A percentile compares a stretch with the other conserved stretches of the same genome.
These are phyloP conservation scores for Drosophila rhopaloa DNA, from an alignment of 1,140 invertebrate species.

Conservation along the genomic window DNA sequence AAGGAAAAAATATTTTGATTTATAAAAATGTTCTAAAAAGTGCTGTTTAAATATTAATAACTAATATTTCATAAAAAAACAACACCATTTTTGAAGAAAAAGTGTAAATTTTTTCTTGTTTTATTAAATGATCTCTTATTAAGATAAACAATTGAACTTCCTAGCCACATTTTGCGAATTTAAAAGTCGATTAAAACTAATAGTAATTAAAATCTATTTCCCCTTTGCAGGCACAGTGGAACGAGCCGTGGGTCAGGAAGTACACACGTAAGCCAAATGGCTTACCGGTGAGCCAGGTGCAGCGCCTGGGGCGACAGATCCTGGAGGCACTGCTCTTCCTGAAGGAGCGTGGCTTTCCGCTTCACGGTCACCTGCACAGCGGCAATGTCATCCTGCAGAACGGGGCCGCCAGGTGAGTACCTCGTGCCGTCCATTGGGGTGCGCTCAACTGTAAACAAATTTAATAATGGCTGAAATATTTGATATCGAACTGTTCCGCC, in stretches of 20 bases:
- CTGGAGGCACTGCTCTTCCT: constrained; percentile 94
- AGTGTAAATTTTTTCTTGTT: too few species aligned
- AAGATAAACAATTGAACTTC: too few species aligned
- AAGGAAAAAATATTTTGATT: too few species aligned
- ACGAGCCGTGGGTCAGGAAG: constrained; percentile 90
- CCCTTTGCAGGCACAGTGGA: constrained; percentile 85
- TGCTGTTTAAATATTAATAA: too few species aligned
- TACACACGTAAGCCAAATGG: constrained; percentile 89
- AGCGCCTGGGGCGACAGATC: constrained; percentile 94
- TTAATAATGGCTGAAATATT: constrained; percentile 44
- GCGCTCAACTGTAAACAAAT: constrained; percentile 44
- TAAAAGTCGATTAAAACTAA: background rate
- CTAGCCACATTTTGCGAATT: too few species aligned
- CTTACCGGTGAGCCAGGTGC: constrained; percentile 91
- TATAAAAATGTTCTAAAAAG: too few species aligned
- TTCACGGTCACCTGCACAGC: constrained; percentile 93
- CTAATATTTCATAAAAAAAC: too few species aligned
- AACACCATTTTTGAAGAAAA: too few species aligned
- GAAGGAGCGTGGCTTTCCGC: constrained; percentile 94
- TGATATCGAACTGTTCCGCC: constrained; percentile 21
- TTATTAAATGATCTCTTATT: too few species aligned
- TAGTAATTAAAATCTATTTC: background rate
- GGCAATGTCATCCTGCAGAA: constrained; percentile 96
- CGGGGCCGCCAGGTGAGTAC: constrained; percentile 89
- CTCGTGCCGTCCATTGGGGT: constrained; percentile 1